Base-by-base conservation (phyloP, 2,797 vertebrate genomes). In the Neostethus bicornis region DNA sequence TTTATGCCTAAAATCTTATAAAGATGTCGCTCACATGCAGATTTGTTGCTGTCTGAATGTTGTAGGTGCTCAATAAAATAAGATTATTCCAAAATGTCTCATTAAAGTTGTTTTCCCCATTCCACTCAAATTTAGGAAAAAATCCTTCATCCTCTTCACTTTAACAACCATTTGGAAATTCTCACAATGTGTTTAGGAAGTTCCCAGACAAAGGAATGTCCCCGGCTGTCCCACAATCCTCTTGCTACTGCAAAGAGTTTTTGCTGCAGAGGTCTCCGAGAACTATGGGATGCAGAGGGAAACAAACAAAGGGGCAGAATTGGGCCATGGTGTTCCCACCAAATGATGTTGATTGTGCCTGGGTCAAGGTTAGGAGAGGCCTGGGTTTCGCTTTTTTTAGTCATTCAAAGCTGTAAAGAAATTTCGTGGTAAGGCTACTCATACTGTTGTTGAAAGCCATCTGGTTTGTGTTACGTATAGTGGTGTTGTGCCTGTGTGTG, bases 281-380 rank as follows among this genome's bases (percentile, higher is more conserved):
- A 60, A 86, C 66, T 61, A 50, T 66, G 70, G 65, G 81, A 89
- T 23, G 2, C 57, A 11, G 38, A 63, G 58, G 59, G 76, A 84
- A 81, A 81, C 61, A 73, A 86, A 87, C 89, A 90, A 80, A 81
- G 80, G 85, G 82, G 79, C 82, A 87, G 60, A 84, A 82, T 63
- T 42, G 79, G 90, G 89, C 81, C 85, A 24, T 48, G 67, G 53
- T 38, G 75, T 91, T 92, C 92, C 90, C 90, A 91, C 78, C 62
- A 17, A 71, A 62, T 86, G 83, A 91, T 56, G 83, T n/a, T 77
- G 81, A 85, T 70, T 29, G 16, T 31, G 44, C 58, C 25, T 51
- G 53, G 83, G 77, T 82, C 72, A 48, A 74, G 76, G 78, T 84
- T 74, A 55, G 55, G 65, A 53, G 61, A 77, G 81, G 80, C 61